Evolutionary conservation across 2,113 vertebrate species (phyloP), one percentile per base, ranked within the genome.

Genomic region (Alligator mississippiensis): DNA sequence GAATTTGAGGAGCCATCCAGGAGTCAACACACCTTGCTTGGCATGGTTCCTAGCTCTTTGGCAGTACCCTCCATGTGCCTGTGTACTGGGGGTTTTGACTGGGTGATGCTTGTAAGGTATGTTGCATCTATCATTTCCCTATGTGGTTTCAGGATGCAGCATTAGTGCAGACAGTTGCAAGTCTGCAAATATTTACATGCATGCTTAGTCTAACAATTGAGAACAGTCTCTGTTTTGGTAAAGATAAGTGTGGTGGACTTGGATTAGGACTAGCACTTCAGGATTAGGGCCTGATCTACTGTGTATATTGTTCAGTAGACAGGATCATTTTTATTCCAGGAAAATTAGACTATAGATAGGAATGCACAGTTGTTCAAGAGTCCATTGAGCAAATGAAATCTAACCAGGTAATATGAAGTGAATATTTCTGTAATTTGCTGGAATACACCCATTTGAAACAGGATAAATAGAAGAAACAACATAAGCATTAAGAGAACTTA

Each of bases 121-220:
- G 0, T 21, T 84, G 72, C 77, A 9, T 76, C 11, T 18, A 28
- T 63, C 87, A 27, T 9, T 85, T 86, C 60, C 79, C 57, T 60
- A 12, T 61, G 89, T 85, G 30, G 84, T 64, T 16, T 27, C 21
- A 19, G 15, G 34, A 38, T 15, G 77, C 13, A 55, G 9, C 60
- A n/a, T 25, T 84, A 68, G 24, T 6, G 27, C 58, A 58, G 74
- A 25, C 60, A 90, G 1, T 14, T 28, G 16, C 28, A 68, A 70
- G 85, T 77, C 94, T 96, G 47, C 94, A 96, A 96, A 97, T 87
- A 90, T 93, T 96, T 92, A 75, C 85, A 38, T 27, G n/a, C 18
- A 0, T 96, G 94, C 95, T 97, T 96, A 93, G 77, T 84, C 95
- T 94, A 88, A 64, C 83, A 75, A 75, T 62, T 74, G 83, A 91